Evolutionary conservation across 1,140 invertebrate species (phyloP).

Genomic region (Conus betulinus): DNA sequence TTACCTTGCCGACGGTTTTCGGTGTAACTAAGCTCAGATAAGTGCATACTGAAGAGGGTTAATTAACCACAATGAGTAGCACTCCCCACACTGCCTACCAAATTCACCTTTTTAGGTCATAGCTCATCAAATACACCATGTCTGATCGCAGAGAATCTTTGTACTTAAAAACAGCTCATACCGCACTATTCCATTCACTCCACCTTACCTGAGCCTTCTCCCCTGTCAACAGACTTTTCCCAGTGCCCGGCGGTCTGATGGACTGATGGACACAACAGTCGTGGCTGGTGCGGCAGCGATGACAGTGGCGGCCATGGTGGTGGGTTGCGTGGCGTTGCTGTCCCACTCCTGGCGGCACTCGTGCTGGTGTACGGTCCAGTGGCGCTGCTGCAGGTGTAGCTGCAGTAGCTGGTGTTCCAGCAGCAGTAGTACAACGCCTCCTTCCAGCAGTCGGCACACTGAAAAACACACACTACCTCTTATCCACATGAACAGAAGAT

Average conservation of each 20-base stretch:
- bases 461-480: neutral
- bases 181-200: too few species aligned
- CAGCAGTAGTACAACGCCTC: constrained; percentile 95
- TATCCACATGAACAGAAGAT: neutral
- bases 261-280: neutral
- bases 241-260: neutral
- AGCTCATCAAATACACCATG: too few species aligned
- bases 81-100: too few species aligned
- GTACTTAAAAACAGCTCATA: too few species aligned
- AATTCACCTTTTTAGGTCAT: too few species aligned
- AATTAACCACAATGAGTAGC: too few species aligned
- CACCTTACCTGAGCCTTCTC: too few species aligned
- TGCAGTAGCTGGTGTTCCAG: constrained; percentile 96
- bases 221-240: too few species aligned
- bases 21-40: too few species aligned
- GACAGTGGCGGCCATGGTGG: constrained; percentile 34
- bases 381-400: constrained; percentile 84
- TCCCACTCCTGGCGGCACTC: constrained; percentile 74
- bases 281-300: constrained; percentile 4
- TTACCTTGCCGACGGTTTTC: too few species aligned
- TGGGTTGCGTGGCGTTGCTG: constrained; percentile 76
- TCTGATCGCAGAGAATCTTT: too few species aligned
- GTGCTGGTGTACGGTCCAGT: constrained; percentile 78
- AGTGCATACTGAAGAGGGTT: too few species aligned
- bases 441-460: constrained; percentile 88